Evolutionary conservation across 53 echinoderm and acorn worm genomes (phyloP).

Genomic region (Echinometra lucunter): DNA sequence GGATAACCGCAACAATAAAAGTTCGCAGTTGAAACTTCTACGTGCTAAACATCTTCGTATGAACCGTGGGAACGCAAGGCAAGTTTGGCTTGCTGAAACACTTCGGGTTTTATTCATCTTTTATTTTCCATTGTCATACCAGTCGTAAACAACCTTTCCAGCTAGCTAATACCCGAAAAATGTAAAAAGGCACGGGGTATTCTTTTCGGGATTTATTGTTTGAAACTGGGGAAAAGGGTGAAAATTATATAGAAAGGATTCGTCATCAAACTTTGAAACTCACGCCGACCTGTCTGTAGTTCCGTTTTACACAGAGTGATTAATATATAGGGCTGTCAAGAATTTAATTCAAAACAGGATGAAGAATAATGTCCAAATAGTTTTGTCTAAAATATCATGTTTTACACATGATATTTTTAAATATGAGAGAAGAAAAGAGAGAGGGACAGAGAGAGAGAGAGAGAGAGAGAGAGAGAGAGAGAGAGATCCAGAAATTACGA

Average conservation of each 20-base stretch:
- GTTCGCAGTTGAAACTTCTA: conserved; percentile 8
- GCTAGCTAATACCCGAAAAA: conserved; percentile 57
- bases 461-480: neutral
- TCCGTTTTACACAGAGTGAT: neutral
- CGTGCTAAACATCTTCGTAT: neutral
- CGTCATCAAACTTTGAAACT: neutral
- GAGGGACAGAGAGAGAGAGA: neutral
- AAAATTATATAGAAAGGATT: neutral
- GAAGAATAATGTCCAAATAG: neutral
- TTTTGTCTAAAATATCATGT: neutral
- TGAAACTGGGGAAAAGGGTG: conserved; percentile 10
- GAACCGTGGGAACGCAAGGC: conserved; percentile 55
- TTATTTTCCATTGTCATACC: conserved; percentile 67
- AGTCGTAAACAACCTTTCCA: conserved; percentile 65
- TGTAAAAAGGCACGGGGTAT: conserved; percentile 65
- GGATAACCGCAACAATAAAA: conserved; percentile 56
- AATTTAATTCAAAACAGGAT: neutral
- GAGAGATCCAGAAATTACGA: no score
- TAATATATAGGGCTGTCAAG: neutral
- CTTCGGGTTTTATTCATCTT: conserved; percentile 12
- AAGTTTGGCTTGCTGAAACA: conserved; percentile 31
- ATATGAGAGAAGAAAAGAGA: no score
- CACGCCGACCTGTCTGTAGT: neutral
- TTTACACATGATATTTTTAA: neutral
- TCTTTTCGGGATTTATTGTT: conserved; percentile 16